Evolutionary conservation across 2,113 vertebrate genomes (phyloP).

Genomic region (Megaceryle torquata): DNA sequence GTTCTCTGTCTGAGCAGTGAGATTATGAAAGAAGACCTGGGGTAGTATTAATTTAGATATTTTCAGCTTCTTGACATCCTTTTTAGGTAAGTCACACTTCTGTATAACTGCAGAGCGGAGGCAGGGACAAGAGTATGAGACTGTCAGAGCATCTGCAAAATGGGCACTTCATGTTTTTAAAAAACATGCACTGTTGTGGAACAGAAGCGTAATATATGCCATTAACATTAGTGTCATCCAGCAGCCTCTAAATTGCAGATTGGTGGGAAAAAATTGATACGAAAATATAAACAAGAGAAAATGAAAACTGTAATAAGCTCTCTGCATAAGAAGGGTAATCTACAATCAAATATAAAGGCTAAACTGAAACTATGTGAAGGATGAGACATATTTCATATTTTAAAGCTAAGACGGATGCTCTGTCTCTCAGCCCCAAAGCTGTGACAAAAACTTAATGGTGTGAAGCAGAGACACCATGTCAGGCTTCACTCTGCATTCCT

Average conservation of each 20-base stretch:
- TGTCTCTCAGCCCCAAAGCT: neutral
- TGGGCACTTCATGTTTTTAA: slow-evolving; percentile 67
- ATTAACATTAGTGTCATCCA: slow-evolving; percentile 69
- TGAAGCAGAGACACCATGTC: slow-evolving; percentile 8
- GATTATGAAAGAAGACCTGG: neutral
- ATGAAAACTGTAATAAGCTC: slow-evolving; percentile 56
- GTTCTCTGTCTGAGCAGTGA: neutral
- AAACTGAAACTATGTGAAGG: slow-evolving; percentile 37
- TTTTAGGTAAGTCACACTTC: slow-evolving; percentile 2
- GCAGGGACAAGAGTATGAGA: slow-evolving; percentile 16
- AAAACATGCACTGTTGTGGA: slow-evolving; percentile 64
- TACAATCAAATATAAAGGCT: slow-evolving; percentile 59
- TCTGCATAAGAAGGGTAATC: slow-evolving; percentile 55
- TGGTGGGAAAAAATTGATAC: slow-evolving; percentile 67
- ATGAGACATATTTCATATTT: slow-evolving; percentile 22
- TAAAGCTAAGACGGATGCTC: slow-evolving; percentile 4
- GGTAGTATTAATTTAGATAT: slow-evolving; percentile 46
- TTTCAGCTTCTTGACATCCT: slow-evolving; percentile 29
- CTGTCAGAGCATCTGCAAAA: slow-evolving; percentile 71
- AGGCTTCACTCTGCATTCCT: slow-evolving; percentile 3
- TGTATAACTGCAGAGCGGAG: slow-evolving; percentile 26
- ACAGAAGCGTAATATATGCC: slow-evolving; percentile 69
- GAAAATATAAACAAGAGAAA: slow-evolving; percentile 71
- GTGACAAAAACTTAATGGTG: slow-evolving; percentile 36
- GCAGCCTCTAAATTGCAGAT: slow-evolving; percentile 65